Percentiles rank a stretch among this genome's conserved stretches.
Evolutionary conservation across 2,797 vertebrate species (phyloP).

Genomic region (Pelobates cultripes): DNA sequence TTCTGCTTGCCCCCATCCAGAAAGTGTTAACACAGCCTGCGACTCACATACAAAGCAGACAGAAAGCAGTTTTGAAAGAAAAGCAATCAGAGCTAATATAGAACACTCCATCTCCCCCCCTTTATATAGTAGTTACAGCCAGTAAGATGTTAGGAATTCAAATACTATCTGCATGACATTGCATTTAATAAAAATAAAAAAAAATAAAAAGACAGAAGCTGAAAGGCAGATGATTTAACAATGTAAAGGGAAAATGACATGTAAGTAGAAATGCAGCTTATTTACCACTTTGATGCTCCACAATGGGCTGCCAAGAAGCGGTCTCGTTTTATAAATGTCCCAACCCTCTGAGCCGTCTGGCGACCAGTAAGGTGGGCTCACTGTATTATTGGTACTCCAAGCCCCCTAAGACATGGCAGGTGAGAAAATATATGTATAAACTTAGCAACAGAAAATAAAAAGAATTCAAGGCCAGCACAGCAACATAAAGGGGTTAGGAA

Average conservation of each 20-base stretch:
- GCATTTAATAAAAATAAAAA: too few relatives aligned
- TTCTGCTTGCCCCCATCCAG: too few relatives aligned
- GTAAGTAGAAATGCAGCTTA: conserved; percentile 78
- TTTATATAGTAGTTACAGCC: too few relatives aligned
- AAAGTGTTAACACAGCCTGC: too few relatives aligned
- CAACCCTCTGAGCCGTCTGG: conserved; percentile 95
- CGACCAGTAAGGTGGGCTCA: conserved; percentile 97
- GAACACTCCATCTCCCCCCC: too few relatives aligned
- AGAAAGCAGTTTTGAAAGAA: background rate
- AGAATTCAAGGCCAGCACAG: conserved; percentile 60
- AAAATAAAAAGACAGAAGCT: too few relatives aligned
- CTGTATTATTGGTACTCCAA: conserved; percentile 97
- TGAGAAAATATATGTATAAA: conserved; percentile 87
- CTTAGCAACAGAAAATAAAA: conserved; percentile 68
- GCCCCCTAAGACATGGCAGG: conserved; percentile 93
- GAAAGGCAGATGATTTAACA: conserved; percentile 37
- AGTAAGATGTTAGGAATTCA: too few relatives aligned
- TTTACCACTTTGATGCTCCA: conserved; percentile 99
- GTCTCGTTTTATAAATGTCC: conserved; percentile 96
- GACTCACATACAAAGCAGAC: background rate
- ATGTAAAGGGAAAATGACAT: conserved; percentile 66
- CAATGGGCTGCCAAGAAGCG: conserved; percentile 90
- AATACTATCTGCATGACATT: too few relatives aligned
- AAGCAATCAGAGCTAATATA: background rate
- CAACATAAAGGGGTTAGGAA: conserved; percentile 76